These are phyloP conservation scores for Drosophila novamexicana DNA, from an alignment of 1,140 invertebrate genomes.

Conservation along the genomic window DNA sequence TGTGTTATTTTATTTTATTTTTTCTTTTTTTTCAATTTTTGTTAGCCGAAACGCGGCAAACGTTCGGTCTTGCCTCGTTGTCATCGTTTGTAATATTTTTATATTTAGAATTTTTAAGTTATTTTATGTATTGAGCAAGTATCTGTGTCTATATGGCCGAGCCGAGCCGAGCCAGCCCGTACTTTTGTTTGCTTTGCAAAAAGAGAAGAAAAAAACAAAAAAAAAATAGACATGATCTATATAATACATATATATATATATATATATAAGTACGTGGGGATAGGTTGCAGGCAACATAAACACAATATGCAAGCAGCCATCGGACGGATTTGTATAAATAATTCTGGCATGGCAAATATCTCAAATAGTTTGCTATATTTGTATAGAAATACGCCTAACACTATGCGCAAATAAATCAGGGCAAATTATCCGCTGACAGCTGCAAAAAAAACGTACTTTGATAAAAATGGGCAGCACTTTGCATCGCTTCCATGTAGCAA, in stretches of 20 bases:
- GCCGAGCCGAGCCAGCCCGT: slow-evolving; percentile 7
- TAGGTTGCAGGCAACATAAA: slow-evolving; percentile 74
- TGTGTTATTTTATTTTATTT: slow-evolving; percentile 12
- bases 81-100: slow-evolving; percentile 83
- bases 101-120: slow-evolving; percentile 82
- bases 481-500: background rate
- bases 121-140: slow-evolving; percentile 74
- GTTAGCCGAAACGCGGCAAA: slow-evolving; percentile 53
- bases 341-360: slow-evolving; percentile 68
- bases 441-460: slow-evolving; percentile 13
- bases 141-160: slow-evolving; percentile 40
- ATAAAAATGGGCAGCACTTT: too few species aligned
- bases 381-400: background rate
- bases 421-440: slow-evolving; percentile 59
- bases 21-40: slow-evolving; percentile 31
- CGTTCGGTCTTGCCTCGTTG: slow-evolving; percentile 69
- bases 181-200: slow-evolving; percentile 67
- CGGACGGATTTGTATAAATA: slow-evolving; percentile 66
- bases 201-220: slow-evolving; percentile 13
- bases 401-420: slow-evolving; percentile 62
- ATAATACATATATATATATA: slow-evolving; percentile 24
- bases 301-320: slow-evolving; percentile 70
- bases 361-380: slow-evolving; percentile 59
- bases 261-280: slow-evolving; percentile 35
- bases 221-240: slow-evolving; percentile 58